phyloP scores from a whole-genome alignment of 2,888 invertebrate species.

The Plebejus anna region DNA sequence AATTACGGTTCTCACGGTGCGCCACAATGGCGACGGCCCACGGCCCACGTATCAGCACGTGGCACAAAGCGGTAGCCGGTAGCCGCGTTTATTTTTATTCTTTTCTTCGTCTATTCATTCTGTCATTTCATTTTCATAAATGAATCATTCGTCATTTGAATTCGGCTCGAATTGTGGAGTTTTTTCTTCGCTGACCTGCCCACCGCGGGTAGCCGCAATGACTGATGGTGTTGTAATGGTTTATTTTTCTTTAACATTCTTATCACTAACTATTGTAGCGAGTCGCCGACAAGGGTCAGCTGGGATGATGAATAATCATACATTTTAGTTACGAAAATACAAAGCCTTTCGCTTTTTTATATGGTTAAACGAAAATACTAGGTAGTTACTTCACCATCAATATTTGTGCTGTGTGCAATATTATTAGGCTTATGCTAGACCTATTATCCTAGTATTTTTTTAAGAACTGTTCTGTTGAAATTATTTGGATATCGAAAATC shows the following conservation, averaged over 20 bases:
- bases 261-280: conserved; percentile 67
- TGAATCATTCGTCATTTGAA: conserved; percentile 78
- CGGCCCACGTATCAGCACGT: conserved; percentile 41
- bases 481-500: no score
- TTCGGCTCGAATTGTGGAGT: conserved; percentile 62
- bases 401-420: neutral
- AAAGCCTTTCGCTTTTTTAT: conserved; percentile 22
- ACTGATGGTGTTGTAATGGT: conserved; percentile 78
- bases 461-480: neutral
- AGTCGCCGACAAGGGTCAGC: conserved; percentile 33
- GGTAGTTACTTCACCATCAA: neutral
- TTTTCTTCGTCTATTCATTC: conserved; percentile 68
- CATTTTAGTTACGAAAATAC: conserved; percentile 27
- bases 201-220: conserved; percentile 70
- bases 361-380: neutral
- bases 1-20: conserved; percentile 22
- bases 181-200: conserved; percentile 72
- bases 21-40: conserved; percentile 32
- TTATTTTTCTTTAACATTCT: conserved; percentile 77
- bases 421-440: neutral
- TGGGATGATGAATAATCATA: conserved; percentile 36
- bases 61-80: conserved; percentile 63
- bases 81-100: conserved; percentile 61
- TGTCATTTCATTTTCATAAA: conserved; percentile 79
- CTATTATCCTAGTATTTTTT: neutral